Percentiles rank a stretch among this genome's conserved stretches.
Evolutionary conservation across 1,140 invertebrate species (phyloP).

Genomic region (Drosophila aff.): DNA sequence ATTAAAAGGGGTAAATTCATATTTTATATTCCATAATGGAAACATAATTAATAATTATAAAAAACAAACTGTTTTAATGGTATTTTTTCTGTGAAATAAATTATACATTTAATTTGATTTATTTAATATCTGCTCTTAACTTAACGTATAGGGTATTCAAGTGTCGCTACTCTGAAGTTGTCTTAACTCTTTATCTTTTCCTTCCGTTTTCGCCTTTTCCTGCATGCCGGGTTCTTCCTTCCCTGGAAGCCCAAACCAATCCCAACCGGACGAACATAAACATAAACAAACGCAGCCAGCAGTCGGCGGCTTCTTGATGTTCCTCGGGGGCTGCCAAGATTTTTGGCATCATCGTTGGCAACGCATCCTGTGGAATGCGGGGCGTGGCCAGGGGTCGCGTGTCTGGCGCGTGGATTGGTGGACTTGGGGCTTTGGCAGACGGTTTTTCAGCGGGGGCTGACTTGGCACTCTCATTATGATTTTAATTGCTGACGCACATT

Average conservation of each 20-base stretch:
- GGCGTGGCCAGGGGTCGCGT: constrained; percentile 57
- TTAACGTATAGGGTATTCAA: constrained; percentile 16
- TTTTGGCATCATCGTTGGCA: constrained; percentile 72
- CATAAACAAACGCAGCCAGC: constrained; percentile 64
- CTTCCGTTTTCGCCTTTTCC: neutral
- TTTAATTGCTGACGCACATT: constrained; percentile 84
- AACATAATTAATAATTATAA: too few relatives aligned
- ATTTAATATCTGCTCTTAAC: neutral
- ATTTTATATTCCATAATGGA: neutral
- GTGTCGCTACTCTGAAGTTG: neutral
- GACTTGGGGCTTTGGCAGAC: constrained; percentile 27
- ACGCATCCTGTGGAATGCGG: constrained; percentile 74
- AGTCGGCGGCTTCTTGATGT: constrained; percentile 35
- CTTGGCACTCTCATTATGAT: constrained; percentile 83
- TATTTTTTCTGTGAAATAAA: too few relatives aligned
- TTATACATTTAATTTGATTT: neutral
- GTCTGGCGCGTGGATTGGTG: constrained; percentile 58
- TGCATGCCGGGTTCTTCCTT: constrained; percentile 1
- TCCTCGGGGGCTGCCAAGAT: constrained; percentile 59
- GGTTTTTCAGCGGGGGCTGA: constrained; percentile 30
- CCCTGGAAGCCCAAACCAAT: constrained; percentile 26
- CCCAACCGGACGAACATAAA: constrained; percentile 59
- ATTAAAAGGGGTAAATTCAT: too few relatives aligned
- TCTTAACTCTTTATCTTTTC: neutral
- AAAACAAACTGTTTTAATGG: too few relatives aligned